These are phyloP conservation scores for Tethea ocularis DNA, from an alignment of 2,888 invertebrate species.

Conservation along the genomic window DNA sequence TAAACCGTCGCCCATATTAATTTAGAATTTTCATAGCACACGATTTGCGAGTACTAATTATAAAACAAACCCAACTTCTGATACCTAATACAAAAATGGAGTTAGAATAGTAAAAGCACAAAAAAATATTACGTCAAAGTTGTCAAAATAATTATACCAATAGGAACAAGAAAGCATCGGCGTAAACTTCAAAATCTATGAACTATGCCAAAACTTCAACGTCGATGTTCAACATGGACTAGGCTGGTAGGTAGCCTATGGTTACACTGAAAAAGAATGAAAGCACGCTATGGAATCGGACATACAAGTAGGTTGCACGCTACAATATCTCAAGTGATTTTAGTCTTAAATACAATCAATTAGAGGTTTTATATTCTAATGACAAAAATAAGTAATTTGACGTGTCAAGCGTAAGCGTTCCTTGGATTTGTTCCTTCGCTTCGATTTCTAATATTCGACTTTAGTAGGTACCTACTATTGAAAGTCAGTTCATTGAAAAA, in stretches of 20 bases:
- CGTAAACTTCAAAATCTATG: conserved; percentile 62
- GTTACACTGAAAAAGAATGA: too few species aligned
- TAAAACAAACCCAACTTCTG: conserved; percentile 57
- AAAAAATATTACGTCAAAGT: conserved; percentile 79
- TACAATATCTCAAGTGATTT: too few species aligned
- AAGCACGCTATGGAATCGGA: too few species aligned
- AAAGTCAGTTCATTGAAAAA: too few species aligned
- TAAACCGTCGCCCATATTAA: conserved; percentile 74
- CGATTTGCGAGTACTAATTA: conserved; percentile 55
- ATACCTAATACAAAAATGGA: conserved; percentile 70
- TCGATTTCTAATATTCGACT: too few species aligned
- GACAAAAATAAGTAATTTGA: too few species aligned
- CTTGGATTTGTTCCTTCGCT: too few species aligned
- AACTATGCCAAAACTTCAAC: conserved; percentile 26
- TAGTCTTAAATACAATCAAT: too few species aligned
- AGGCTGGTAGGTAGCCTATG: conserved; percentile 35
- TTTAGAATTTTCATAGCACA: conserved; percentile 76
- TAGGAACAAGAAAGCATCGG: conserved; percentile 63
- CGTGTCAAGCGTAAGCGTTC: too few species aligned
- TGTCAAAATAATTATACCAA: conserved; percentile 63
- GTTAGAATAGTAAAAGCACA: conserved; percentile 66
- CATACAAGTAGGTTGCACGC: too few species aligned
- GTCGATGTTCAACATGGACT: conserved; percentile 21
- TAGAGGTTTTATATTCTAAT: too few species aligned
- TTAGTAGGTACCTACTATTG: too few species aligned